phyloP scores from a whole-genome alignment of 2,113 vertebrate species.

The Euleptes europaea region DNA sequence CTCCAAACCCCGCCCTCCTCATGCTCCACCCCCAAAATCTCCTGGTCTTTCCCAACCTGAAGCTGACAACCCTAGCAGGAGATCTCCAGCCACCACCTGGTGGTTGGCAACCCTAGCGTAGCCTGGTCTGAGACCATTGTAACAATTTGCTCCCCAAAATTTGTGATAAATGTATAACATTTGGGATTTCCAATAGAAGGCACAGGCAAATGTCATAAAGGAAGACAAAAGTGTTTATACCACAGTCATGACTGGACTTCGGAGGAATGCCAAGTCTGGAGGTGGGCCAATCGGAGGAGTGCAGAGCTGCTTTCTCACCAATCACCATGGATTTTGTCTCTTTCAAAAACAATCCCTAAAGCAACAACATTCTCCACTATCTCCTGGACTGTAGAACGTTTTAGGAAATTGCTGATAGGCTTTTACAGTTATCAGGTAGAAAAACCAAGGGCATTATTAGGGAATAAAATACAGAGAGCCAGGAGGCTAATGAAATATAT shows the following conservation, averaged over 20 bases:
- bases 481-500: constrained; percentile 33
- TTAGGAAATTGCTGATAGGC: constrained; percentile 15
- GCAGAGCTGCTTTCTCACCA: not conserved
- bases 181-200: too few species aligned
- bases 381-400: constrained; percentile 16
- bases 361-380: constrained; percentile 29
- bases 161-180: too few species aligned
- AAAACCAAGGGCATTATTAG: constrained; percentile 29
- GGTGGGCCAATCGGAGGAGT: not conserved
- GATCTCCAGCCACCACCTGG: too few species aligned
- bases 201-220: too few species aligned
- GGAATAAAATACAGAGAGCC: not conserved
- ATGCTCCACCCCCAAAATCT: too few species aligned
- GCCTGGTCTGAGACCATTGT: too few species aligned
- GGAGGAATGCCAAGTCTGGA: not conserved
- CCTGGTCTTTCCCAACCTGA: too few species aligned
- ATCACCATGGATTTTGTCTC: not conserved
- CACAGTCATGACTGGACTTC: not conserved
- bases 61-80: too few species aligned
- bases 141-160: too few species aligned
- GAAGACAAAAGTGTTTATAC: not conserved
- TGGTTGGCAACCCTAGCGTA: too few species aligned
- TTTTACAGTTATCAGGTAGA: constrained; percentile 39
- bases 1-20: too few species aligned
- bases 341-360: constrained; percentile 31